These are phyloP conservation scores for Taeniopygia guttata DNA, from an alignment of 2,797 vertebrate genomes.

Conservation along the genomic window DNA sequence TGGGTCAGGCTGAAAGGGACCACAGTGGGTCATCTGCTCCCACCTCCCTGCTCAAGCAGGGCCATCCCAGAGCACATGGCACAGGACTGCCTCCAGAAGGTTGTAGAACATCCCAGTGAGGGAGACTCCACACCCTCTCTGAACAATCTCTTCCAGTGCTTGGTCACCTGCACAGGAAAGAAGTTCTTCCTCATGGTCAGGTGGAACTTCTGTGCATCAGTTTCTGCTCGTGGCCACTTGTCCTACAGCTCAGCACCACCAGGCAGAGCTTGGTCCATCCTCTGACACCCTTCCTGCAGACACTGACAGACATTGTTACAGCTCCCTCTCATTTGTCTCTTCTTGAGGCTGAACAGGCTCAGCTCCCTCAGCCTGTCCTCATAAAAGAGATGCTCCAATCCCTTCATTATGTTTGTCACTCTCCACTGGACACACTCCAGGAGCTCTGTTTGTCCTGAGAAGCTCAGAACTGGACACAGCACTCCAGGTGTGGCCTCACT, in stretches of 20 bases:
- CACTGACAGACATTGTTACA: fast-evolving
- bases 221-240: background rate
- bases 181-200: background rate
- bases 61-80: background rate
- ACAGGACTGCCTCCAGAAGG: fast-evolving
- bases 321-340: background rate
- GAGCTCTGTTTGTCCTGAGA: background rate
- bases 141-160: background rate
- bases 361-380: background rate
- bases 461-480: background rate
- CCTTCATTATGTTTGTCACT: background rate
- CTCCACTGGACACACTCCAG: fast-evolving
- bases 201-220: background rate
- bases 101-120: background rate
- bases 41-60: background rate
- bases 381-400: background rate
- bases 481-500: background rate
- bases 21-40: background rate
- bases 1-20: background rate
- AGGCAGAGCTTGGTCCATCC: background rate
- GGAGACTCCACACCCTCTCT: background rate
- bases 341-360: background rate
- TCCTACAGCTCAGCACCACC: fast-evolving
- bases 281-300: background rate
- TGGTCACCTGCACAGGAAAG: background rate